These are phyloP conservation scores for Piprites chloris DNA, from an alignment of 2,113 vertebrate genomes.

Conservation along the genomic window DNA sequence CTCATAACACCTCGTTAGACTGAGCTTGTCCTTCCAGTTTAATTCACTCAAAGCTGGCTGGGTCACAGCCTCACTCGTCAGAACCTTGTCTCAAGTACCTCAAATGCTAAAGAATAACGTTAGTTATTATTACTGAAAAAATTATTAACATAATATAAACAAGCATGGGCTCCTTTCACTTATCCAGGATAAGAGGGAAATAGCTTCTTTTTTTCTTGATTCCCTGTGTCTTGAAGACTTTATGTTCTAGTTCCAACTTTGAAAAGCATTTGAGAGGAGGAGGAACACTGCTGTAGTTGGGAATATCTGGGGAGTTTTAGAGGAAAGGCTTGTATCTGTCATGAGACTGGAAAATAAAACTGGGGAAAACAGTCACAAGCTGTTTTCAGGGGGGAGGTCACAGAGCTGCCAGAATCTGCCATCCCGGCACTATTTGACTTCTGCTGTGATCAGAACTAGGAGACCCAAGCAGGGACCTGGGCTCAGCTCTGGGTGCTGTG, in stretches of 20 bases:
- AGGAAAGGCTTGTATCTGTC: neutral
- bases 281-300: neutral
- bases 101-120: neutral
- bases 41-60: neutral
- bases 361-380: neutral
- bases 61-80: neutral
- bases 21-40: neutral
- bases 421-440: neutral
- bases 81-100: neutral
- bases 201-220: neutral
- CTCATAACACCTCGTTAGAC: neutral
- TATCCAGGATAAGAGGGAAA: neutral
- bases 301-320: neutral
- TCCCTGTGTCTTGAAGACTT: neutral
- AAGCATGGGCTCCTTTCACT: neutral
- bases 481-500: neutral
- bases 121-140: neutral
- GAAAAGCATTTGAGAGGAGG: neutral
- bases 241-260: neutral
- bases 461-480: too few relatives aligned
- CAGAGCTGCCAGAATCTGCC: neutral
- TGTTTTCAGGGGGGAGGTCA: neutral
- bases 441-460: neutral
- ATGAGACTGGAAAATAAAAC: neutral
- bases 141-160: neutral